Percentiles rank a stretch among this genome's conserved stretches.
Evolutionary conservation across 2,797 vertebrate species (phyloP).

Genomic region (Gallinago stenura): DNA sequence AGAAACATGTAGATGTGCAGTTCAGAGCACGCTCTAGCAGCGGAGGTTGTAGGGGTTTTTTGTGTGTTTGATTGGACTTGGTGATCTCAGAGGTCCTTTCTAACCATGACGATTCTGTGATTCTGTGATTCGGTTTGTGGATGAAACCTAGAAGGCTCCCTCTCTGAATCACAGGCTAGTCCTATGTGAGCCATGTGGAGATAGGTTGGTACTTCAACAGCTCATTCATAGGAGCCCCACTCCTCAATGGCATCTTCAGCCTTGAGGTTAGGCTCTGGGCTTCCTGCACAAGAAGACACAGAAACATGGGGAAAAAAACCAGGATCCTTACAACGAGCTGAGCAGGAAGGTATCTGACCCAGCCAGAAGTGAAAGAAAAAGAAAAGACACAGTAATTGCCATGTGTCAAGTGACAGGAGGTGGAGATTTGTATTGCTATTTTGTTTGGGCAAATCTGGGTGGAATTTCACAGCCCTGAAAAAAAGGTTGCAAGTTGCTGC

Average conservation of each 20-base stretch:
- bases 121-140: not conserved
- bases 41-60: no score
- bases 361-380: not conserved
- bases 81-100: no score
- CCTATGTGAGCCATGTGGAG: not conserved
- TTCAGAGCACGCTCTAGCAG: no score
- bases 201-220: not conserved
- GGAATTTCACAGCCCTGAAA: not conserved
- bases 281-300: not conserved
- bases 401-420: not conserved
- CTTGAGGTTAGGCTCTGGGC: rapidly evolving
- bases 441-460: not conserved
- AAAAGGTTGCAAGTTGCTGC: not conserved
- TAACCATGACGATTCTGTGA: no score
- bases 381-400: not conserved
- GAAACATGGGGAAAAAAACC: no score
- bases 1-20: no score
- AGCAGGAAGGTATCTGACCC: not conserved
- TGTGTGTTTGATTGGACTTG: no score
- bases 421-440: not conserved
- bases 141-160: not conserved
- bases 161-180: not conserved
- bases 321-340: no score
- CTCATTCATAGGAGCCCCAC: not conserved
- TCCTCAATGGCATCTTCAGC: not conserved